Conservation (phyloP, 2,797 vertebrate species). For the Bucorvus abyssinicus region DNA sequence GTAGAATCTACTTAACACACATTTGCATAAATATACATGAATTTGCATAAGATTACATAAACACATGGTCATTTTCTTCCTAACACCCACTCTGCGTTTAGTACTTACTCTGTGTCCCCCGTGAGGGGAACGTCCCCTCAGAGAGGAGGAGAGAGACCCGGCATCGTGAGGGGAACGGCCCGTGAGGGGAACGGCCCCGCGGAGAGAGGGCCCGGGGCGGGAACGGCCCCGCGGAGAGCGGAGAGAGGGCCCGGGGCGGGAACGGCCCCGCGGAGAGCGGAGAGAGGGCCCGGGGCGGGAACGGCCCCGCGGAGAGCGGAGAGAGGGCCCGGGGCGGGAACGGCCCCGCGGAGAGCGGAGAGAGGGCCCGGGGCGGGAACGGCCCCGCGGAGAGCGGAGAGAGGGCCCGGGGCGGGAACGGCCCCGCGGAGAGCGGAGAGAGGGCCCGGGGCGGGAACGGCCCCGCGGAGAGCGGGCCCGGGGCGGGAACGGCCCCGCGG, state of each 20-base stretch:
- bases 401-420: fast-evolving
- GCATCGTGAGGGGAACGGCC: fast-evolving
- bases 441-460: too few species aligned
- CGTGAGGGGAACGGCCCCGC: too few species aligned
- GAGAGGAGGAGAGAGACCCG: fast-evolving
- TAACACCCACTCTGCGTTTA: not conserved
- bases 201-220: fast-evolving
- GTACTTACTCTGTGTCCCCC: too few species aligned
- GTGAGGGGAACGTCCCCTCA: fast-evolving
- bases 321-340: fast-evolving
- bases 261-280: too few species aligned
- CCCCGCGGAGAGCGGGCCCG: too few species aligned
- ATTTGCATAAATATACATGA: slow-evolving; percentile 29
- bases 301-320: too few species aligned
- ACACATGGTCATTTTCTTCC: not conserved
- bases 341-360: too few species aligned
- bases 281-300: fast-evolving
- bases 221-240: too few species aligned
- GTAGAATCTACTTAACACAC: slow-evolving; percentile 22
- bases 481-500: too few species aligned
- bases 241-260: too few species aligned
- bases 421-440: too few species aligned
- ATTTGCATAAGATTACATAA: slow-evolving; percentile 30
- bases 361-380: fast-evolving
- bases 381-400: too few species aligned